Evolutionary conservation across 2,888 invertebrate genomes (phyloP).

Genomic region (Lasioglossum pauxillum): DNA sequence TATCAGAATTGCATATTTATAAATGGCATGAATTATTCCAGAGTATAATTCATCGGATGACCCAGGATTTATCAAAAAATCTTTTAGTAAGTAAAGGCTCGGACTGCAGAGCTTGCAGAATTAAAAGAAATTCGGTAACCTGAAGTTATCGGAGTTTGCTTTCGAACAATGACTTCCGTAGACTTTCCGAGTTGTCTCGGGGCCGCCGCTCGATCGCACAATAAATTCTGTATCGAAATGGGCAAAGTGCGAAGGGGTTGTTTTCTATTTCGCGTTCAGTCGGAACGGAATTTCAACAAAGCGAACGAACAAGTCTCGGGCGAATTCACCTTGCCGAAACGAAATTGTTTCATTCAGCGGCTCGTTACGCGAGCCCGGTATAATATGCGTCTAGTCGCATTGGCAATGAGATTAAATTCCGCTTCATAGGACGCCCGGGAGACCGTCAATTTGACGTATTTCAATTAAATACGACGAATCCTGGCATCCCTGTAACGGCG

Average conservation of each 20-base stretch:
- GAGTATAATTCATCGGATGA: neutral
- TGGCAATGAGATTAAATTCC: constrained; percentile 48
- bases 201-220: neutral
- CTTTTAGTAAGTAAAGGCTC: neutral
- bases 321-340: constrained; percentile 35
- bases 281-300: neutral
- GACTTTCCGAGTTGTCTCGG: neutral
- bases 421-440: constrained; percentile 24
- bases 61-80: neutral
- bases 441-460: constrained; percentile 41
- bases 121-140: neutral
- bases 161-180: neutral
- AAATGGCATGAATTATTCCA: neutral
- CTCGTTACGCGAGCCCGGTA: constrained; percentile 30
- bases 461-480: constrained; percentile 48
- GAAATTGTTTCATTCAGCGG: constrained; percentile 47
- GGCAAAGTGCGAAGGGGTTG: neutral
- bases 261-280: neutral
- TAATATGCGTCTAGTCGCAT: constrained; percentile 31
- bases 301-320: constrained; percentile 24
- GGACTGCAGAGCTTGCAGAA: neutral
- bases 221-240: constrained; percentile 17
- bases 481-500: neutral
- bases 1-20: neutral
- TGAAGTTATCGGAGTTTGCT: neutral